Evolutionary conservation across 2,888 invertebrate species (phyloP), one percentile per base, ranked within the genome.

Genomic region (Hirtodrosophila confusa): DNA sequence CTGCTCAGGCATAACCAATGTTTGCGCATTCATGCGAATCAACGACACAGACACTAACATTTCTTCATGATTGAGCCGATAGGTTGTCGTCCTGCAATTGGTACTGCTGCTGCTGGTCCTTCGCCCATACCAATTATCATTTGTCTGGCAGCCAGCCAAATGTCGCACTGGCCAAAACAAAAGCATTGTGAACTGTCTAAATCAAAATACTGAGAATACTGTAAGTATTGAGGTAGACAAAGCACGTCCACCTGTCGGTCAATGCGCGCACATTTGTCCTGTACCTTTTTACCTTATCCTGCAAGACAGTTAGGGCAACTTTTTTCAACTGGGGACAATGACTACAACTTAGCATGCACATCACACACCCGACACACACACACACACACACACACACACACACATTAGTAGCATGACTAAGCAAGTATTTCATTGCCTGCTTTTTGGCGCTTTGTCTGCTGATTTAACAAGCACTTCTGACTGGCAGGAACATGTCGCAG

Each of bases 141-240:
- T 68, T 66, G 73, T 73, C 76, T 73, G 73, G 65, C 76, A 63
- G 24, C 69, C 61, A 58, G 73, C 76, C 76, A 75, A 75, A 57
- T 44, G 66, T 55, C 50, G 56, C 54, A 29, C 12, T 24, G 36
- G 50, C 49, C 54, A 55, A 54, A 58, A 62, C 57, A 69, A 69
- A 64, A 56, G 53, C 50, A 68, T 67, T 60, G 54, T 48, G 36
- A 60, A 50, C 55, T 68, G 76, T 69, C 72, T 51, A 76, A 75
- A 75, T 72, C 76, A 75, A 65, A 69, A 70, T 56, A 62, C 67
- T 55, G 62, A 75, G 62, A 69, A 70, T 56, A 62, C 67, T 55
- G 62, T 61, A 73, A 73, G 61, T 75, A 75, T 75, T 75, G 54
- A 63, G 71, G 60, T 56, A 75, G 70, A 74, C 60, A 56, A 54